Conservation (phyloP, 2,888 invertebrate genomes). For the Mactromeris polynyma region DNA sequence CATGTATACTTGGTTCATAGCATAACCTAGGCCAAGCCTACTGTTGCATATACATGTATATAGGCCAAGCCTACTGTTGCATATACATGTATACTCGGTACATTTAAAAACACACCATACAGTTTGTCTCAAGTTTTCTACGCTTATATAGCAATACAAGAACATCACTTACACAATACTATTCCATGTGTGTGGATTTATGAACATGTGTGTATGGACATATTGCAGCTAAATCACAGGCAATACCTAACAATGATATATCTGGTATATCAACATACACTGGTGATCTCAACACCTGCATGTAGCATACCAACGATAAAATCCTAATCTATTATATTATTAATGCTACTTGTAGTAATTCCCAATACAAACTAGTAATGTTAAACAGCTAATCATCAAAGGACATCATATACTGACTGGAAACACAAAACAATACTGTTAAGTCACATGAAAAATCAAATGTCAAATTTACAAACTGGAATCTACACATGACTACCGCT, state of each 20-base stretch:
- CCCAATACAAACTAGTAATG: not conserved
- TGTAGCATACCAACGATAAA: not conserved
- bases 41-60: too few species aligned
- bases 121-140: too few species aligned
- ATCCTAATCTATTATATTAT: too few species aligned
- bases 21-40: too few species aligned
- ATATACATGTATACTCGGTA: too few species aligned
- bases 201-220: not conserved
- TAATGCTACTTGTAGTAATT: not conserved
- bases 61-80: too few species aligned
- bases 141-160: too few species aligned
- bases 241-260: slow-evolving; percentile 16
- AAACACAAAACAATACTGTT: slow-evolving; percentile 18
- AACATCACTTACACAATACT: too few species aligned
- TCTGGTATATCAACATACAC: not conserved
- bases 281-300: not conserved
- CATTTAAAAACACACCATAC: too few species aligned
- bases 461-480: not conserved
- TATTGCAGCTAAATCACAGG: not conserved
- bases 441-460: slow-evolving; percentile 4
- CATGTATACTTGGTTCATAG: too few species aligned
- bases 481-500: not conserved
- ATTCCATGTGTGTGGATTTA: not conserved
- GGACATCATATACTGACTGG: slow-evolving; percentile 2
- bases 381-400: not conserved